Base-by-base conservation (phyloP, 2,888 invertebrate species). In the Caenorhabditis becei region DNA sequence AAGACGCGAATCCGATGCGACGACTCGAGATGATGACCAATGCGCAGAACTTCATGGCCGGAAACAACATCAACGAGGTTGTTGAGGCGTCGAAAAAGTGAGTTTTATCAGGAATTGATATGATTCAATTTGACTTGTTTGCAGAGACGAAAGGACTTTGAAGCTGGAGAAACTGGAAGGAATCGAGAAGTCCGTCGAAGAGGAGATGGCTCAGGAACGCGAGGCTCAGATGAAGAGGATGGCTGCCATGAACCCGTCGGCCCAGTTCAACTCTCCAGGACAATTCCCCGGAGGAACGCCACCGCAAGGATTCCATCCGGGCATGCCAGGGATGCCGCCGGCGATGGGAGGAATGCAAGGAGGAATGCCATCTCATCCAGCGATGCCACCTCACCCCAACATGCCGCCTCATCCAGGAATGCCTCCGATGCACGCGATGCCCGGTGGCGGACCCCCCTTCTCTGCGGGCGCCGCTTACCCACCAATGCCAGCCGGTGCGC, bases 161-260 rank as follows among this genome's bases (percentile, higher is more conserved):
- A 80, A 80, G 65, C 28, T 80, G 53, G 80, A 80, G 35, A 80
- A 77, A 47, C 56, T 80, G 4, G 80, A 80, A 20, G 62, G 75
- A 47, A 80, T 75, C 61, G 47, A 61, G 26, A 70, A 71, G 23
- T 66, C 65, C 0, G 59, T 71, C 20, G 78, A 71, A 23, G 71
- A 78, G n/a, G 78, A 70, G 28, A 58, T 63, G 63, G 49, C 47
- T 8, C 69, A 63, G 28, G 62, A 61, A 5, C 54, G 62, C 11
- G 58, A 58, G 18, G 63, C 62, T 2, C 63, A 77, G 7, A 62
- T 67, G 51, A 63, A 70, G 32, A 16, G 54, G 51, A 70, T 70
- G 80, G 51, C 71, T 7, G 58, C 63, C 5, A 51, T 70, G 10
- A 37, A 44, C 18, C 28, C 26, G 11, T 28, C 56, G 18, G 51